Percentiles rank a stretch among this genome's conserved stretches.
Evolutionary conservation across 2,888 invertebrate species (phyloP).

Genomic region (Lithophane semibrunnea): DNA sequence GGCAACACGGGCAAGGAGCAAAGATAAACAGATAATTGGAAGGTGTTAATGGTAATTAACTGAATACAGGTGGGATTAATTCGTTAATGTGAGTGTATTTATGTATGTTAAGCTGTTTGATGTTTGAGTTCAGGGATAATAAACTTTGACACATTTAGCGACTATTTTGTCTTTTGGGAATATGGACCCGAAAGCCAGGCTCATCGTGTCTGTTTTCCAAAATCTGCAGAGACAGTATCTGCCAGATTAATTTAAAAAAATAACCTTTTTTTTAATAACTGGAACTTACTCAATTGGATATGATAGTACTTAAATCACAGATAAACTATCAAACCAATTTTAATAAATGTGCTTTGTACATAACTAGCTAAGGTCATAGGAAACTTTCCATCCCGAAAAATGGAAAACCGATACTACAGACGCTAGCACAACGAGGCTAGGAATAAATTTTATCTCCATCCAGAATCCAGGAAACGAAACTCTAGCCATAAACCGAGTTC

Average conservation of each 20-base stretch:
- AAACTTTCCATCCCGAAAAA: neutral
- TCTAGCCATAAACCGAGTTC: slow-evolving; percentile 36
- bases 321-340: neutral
- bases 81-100: slow-evolving; percentile 33
- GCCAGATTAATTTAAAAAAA: too few relatives aligned
- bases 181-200: neutral
- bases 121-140: slow-evolving; percentile 5
- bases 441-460: slow-evolving; percentile 8
- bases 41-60: slow-evolving; percentile 53
- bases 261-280: neutral
- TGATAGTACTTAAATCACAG: neutral
- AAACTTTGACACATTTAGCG: slow-evolving; percentile 17
- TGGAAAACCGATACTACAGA: neutral
- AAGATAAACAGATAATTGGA: slow-evolving; percentile 45
- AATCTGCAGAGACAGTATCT: neutral
- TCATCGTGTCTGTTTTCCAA: neutral
- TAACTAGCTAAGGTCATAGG: neutral
- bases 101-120: slow-evolving; percentile 13
- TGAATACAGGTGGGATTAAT: slow-evolving; percentile 29
- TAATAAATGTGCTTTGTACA: neutral
- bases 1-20: slow-evolving; percentile 10
- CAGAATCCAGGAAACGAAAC: slow-evolving; percentile 29
- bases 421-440: neutral
- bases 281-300: neutral
- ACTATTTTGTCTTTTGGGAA: neutral